phyloP scores from a whole-genome alignment of 2,888 invertebrate species.

The Embidobia sp. region DNA sequence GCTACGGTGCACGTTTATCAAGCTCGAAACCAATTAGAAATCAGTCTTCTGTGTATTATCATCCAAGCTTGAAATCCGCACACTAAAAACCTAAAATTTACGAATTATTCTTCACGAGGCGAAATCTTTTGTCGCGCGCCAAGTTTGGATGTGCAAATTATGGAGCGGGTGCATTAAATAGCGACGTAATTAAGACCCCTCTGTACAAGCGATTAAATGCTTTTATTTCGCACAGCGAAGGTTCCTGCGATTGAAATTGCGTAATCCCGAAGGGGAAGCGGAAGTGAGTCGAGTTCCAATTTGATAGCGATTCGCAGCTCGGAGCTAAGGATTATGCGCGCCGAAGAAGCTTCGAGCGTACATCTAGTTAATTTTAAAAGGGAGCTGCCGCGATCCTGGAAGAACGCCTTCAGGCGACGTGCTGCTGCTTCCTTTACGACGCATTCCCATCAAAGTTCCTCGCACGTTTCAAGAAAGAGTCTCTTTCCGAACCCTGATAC shows the following conservation, averaged over 20 bases:
- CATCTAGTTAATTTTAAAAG: slow-evolving; percentile 64
- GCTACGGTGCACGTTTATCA: too few species aligned
- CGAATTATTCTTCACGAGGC: too few species aligned
- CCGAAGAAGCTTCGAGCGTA: slow-evolving; percentile 58
- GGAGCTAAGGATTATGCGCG: slow-evolving; percentile 62
- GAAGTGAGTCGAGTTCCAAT: slow-evolving; percentile 62
- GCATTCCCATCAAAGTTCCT: slow-evolving; percentile 57
- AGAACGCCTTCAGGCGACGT: slow-evolving; percentile 60
- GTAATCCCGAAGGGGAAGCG: slow-evolving; percentile 60
- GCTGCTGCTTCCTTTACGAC: slow-evolving; percentile 59
- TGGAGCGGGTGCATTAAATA: slow-evolving; percentile 23
- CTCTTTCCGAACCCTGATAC: slow-evolving; percentile 34
- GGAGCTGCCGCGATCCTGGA: slow-evolving; percentile 53
- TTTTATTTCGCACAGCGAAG: slow-evolving; percentile 49
- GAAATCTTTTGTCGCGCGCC: not conserved
- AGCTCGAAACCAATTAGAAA: too few species aligned
- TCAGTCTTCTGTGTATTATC: too few species aligned
- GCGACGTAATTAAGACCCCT: slow-evolving; percentile 37
- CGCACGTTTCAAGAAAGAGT: slow-evolving; percentile 47
- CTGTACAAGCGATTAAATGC: slow-evolving; percentile 44
- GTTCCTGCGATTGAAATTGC: slow-evolving; percentile 45
- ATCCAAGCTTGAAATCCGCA: too few species aligned
- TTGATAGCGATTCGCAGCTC: slow-evolving; percentile 58
- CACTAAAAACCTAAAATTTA: too few species aligned
- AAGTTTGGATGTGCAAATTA: slow-evolving; percentile 20